These are phyloP conservation scores for Drosophila melanica DNA, from an alignment of 1,140 invertebrate genomes.

Conservation along the genomic window DNA sequence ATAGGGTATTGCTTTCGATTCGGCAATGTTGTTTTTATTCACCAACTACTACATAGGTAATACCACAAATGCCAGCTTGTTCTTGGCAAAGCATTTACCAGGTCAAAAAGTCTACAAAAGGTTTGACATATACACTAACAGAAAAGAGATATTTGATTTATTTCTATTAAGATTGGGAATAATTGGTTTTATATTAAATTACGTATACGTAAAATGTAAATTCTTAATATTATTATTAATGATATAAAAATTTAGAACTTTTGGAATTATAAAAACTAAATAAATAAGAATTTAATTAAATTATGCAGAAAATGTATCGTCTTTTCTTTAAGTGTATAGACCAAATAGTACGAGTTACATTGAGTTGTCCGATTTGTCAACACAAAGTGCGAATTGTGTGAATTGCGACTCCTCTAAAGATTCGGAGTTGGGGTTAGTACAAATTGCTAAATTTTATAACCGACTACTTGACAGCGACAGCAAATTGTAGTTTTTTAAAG, in stretches of 20 bases:
- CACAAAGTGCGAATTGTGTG: neutral
- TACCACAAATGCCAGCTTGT: constrained; percentile 2
- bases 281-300: no score
- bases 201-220: no score
- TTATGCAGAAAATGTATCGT: no score
- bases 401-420: neutral
- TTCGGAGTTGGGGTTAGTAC: constrained; percentile 19
- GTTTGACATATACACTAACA: neutral
- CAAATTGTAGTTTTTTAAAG: constrained; percentile 1
- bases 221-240: no score
- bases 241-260: no score
- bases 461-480: constrained; percentile 22
- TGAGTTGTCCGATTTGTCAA: neutral
- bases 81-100: neutral
- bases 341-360: constrained; percentile 1
- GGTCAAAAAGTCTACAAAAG: constrained; percentile 4
- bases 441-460: constrained; percentile 10
- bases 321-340: neutral
- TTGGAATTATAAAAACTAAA: no score
- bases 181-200: no score
- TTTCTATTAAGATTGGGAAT: no score
- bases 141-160: no score
- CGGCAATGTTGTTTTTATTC: constrained; percentile 4
- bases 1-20: neutral
- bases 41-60: constrained; percentile 21